phyloP scores from a whole-genome alignment of 2,797 vertebrate genomes.

The Tragelaphus eurycerus region DNA sequence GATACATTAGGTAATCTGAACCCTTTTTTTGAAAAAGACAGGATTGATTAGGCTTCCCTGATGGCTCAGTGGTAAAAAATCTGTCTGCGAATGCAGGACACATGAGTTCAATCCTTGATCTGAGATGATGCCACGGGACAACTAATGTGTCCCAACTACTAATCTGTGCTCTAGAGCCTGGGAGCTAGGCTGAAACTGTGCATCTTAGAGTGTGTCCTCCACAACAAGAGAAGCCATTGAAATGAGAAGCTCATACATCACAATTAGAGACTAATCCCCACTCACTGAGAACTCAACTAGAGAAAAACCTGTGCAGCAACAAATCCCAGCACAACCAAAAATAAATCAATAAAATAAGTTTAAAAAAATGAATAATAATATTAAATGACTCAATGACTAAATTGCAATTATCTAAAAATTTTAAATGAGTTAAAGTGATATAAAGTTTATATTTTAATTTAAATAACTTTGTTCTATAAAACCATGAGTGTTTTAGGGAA shows the following conservation, averaged over 20 bases:
- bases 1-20: not conserved
- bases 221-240: not conserved
- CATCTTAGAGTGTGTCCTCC: not conserved
- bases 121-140: not conserved
- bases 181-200: not conserved
- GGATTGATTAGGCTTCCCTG: not conserved
- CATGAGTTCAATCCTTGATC: not conserved
- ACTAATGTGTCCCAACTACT: not conserved
- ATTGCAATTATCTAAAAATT: not conserved
- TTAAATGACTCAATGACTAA: not conserved
- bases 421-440: not conserved
- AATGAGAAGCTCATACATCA: not conserved
- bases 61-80: not conserved
- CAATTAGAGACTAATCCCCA: not conserved
- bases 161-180: not conserved
- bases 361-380: not conserved
- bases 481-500: not conserved
- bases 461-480: not conserved
- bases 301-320: not conserved
- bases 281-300: not conserved
- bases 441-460: not conserved
- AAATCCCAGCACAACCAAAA: not conserved
- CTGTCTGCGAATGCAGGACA: not conserved
- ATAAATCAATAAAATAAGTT: not conserved
- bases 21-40: not conserved